A percentile compares a stretch with the other conserved stretches of the same genome.
Conservation (phyloP, 2,888 invertebrate genomes). For the Apamea epomidion region DNA sequence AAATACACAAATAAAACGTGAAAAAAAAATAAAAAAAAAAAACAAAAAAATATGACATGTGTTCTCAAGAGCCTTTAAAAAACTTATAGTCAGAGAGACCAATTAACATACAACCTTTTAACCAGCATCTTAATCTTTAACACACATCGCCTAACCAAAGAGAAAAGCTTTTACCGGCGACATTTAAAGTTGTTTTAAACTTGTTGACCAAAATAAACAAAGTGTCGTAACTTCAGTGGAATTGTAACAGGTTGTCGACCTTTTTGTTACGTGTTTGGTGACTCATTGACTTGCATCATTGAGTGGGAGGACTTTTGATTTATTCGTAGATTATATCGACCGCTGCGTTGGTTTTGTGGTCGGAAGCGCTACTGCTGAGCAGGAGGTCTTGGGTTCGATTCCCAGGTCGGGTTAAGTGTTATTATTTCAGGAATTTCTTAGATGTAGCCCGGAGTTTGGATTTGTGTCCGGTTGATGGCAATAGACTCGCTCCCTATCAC, state of each 20-base stretch:
- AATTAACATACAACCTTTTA: constrained; percentile 7
- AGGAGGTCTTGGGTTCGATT: not conserved
- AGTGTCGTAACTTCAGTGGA: constrained; percentile 49
- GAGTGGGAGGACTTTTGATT: constrained; percentile 19
- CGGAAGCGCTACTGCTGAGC: not conserved
- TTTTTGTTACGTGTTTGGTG: constrained; percentile 41
- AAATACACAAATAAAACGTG: too few relatives aligned
- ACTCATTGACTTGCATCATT: constrained; percentile 41
- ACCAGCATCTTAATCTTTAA: not conserved
- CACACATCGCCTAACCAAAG: constrained; percentile 22
- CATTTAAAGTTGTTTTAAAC: not conserved
- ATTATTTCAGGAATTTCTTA: too few relatives aligned
- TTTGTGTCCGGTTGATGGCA: too few relatives aligned
- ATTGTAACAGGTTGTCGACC: constrained; percentile 54
- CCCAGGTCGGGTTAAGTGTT: too few relatives aligned
- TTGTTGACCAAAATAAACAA: constrained; percentile 45
- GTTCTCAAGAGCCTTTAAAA: not conserved
- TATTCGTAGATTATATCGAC: not conserved
- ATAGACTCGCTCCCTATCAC: too few relatives aligned
- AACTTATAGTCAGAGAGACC: not conserved
- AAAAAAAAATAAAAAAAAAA: too few relatives aligned
- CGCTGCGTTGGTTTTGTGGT: too few relatives aligned
- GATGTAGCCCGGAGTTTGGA: too few relatives aligned
- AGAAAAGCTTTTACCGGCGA: constrained; percentile 41
- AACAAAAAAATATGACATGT: too few relatives aligned